phyloP scores from a whole-genome alignment of 2,113 vertebrate genomes.

The Eptesicus fuscus region DNA sequence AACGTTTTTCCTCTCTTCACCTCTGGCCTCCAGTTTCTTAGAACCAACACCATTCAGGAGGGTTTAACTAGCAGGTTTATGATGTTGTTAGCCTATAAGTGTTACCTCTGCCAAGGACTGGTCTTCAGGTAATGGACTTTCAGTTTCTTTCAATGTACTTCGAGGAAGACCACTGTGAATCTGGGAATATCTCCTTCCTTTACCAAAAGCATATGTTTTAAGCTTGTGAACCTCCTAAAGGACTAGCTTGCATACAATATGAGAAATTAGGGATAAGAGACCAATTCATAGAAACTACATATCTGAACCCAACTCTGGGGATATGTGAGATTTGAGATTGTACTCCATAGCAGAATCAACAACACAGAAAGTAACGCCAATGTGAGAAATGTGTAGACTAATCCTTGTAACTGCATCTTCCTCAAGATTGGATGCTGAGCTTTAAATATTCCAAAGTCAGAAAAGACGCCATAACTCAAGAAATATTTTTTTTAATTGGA shows the following conservation, averaged over 20 bases:
- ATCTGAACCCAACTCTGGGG: conserved; percentile 7
- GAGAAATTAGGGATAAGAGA: conserved; percentile 23
- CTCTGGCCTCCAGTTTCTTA: conserved; percentile 72
- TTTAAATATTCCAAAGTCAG: conserved; percentile 4
- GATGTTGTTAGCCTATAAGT: conserved; percentile 58
- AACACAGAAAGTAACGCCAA: neutral
- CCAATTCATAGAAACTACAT: neutral
- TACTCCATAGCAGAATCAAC: neutral
- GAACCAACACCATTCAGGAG: conserved; percentile 55
- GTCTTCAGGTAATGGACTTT: conserved; percentile 37
- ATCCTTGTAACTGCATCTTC: neutral
- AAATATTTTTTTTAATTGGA: neutral
- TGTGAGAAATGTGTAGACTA: neutral
- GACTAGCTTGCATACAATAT: neutral
- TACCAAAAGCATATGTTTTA: conserved; percentile 5
- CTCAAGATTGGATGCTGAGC: neutral
- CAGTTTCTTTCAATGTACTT: conserved; percentile 62
- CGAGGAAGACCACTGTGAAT: conserved; percentile 57
- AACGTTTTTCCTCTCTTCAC: conserved; percentile 64
- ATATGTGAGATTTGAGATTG: neutral
- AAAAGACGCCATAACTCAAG: neutral
- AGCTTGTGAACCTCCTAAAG: neutral
- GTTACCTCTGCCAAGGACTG: conserved; percentile 37
- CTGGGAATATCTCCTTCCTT: conserved; percentile 28
- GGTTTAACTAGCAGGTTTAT: conserved; percentile 66